Evolutionary conservation across 2,888 invertebrate genomes (phyloP).

Genomic region (Drosophila macrospina): DNA sequence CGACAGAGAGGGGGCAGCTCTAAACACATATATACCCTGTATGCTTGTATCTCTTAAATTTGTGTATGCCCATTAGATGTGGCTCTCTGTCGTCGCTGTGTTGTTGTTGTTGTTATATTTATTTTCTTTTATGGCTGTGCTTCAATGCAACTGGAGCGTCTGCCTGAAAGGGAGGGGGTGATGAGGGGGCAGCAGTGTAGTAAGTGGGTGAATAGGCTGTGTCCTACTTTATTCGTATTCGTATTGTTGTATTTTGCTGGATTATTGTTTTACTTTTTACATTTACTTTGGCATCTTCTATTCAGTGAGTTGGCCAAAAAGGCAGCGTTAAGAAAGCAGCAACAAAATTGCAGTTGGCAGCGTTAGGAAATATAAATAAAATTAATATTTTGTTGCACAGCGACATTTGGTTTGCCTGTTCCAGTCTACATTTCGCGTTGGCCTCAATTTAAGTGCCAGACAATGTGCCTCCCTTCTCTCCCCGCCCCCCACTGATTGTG

Average conservation of each 20-base stretch:
- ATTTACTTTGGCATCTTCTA: constrained; percentile 22
- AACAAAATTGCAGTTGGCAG: constrained; percentile 17
- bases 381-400: constrained; percentile 60
- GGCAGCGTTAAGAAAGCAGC: constrained; percentile 37
- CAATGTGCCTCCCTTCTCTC: constrained; percentile 32
- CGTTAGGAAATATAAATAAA: constrained; percentile 43
- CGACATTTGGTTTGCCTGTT: constrained; percentile 23
- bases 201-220: neutral
- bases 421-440: constrained; percentile 40
- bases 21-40: neutral
- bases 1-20: constrained; percentile 38
- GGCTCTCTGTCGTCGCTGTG: constrained; percentile 50
- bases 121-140: constrained; percentile 48
- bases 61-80: constrained; percentile 63
- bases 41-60: constrained; percentile 31
- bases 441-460: constrained; percentile 54
- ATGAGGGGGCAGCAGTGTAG: neutral
- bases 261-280: constrained; percentile 34
- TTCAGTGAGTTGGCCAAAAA: constrained; percentile 28
- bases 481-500: constrained; percentile 19
- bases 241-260: constrained; percentile 25
- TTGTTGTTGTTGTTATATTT: constrained; percentile 37
- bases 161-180: constrained; percentile 3
- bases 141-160: constrained; percentile 47
- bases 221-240: constrained; percentile 11